Conservation (phyloP, 2,797 vertebrate genomes). For the Intellagama lesueurii region DNA sequence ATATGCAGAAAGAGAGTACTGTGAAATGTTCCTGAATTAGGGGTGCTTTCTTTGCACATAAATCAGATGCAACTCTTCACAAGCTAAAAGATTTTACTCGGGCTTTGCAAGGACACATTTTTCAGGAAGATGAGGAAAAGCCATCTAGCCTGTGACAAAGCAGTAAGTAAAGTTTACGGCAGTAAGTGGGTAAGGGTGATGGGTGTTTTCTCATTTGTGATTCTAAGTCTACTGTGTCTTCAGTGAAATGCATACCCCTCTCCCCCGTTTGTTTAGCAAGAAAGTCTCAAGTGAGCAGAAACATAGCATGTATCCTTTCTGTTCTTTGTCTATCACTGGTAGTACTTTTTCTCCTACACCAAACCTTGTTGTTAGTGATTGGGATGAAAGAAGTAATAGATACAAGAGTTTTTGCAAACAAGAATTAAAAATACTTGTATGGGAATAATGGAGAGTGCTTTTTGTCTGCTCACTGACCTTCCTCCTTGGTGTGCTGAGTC, state of each 20-base stretch:
- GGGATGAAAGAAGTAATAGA: background rate
- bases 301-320: background rate
- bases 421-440: background rate
- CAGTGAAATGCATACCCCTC: background rate
- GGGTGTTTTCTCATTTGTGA: no score
- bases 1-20: background rate
- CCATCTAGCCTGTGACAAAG: background rate
- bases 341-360: background rate
- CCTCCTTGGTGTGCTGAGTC: background rate
- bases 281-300: background rate
- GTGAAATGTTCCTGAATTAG: background rate
- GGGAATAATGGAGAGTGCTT: background rate
- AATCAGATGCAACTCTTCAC: background rate
- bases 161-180: conserved; percentile 16
- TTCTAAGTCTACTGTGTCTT: background rate
- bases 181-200: background rate
- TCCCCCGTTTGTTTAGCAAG: background rate
- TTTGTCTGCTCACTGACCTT: background rate
- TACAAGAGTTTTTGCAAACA: background rate
- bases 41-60: background rate
- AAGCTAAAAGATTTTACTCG: background rate
- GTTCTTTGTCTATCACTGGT: conserved; percentile 12
- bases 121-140: background rate
- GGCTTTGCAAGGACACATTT: conserved; percentile 7
- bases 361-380: background rate